Base-by-base conservation (phyloP, 2,797 vertebrate species). In the Schizopygopsis malacanthus region DNA sequence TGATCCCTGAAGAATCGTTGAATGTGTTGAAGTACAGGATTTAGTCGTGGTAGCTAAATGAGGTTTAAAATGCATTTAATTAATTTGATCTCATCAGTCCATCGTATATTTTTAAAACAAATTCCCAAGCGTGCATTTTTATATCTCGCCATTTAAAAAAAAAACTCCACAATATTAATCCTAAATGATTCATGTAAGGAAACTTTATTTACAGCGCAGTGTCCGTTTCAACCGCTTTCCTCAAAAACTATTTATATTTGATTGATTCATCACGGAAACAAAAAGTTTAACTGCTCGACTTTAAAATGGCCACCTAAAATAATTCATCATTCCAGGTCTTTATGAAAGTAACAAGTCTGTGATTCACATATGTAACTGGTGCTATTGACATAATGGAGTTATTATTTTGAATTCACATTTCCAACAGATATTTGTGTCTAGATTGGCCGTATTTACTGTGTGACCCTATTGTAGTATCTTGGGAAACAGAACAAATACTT, bases 301-400 rank as follows among this genome's bases (percentile, higher is more conserved):
- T 83, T 41, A 12, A 54, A 65, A 76, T 52, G 39, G 52, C 43
- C 56, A 56, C 54, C 56, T 79, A 86, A 69, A 52, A 70, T 86
- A 82, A 59, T 72, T 82, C 50, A 61, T 87, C 85, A 77, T 86
- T 76, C 67, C 52, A 84, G 63, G 45, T 81, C 85, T 85, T 88
- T 43, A 69, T 59, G 72, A 56, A 73, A 82, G 69, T 84, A 70
- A 82, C 81, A 85, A 86, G 81, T 76, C 37, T 81, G 70, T n/a
- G 85, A 39, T 89, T 69, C 69, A 80, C 33, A 75, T 59, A 69
- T 10, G 72, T 71, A 83, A 90, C 82, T 72, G 78, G 85, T 90
- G 89, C 87, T 87, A 84, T 87, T 85, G 79, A 76, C 61, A 47
- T 47, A 45, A 41, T 71, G 52, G 67, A 56, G 72, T 39, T 87